Percentiles rank a stretch among this genome's conserved stretches.
These are phyloP conservation scores for Catocala nupta DNA, from an alignment of 2,888 invertebrate species.

Conservation along the genomic window DNA sequence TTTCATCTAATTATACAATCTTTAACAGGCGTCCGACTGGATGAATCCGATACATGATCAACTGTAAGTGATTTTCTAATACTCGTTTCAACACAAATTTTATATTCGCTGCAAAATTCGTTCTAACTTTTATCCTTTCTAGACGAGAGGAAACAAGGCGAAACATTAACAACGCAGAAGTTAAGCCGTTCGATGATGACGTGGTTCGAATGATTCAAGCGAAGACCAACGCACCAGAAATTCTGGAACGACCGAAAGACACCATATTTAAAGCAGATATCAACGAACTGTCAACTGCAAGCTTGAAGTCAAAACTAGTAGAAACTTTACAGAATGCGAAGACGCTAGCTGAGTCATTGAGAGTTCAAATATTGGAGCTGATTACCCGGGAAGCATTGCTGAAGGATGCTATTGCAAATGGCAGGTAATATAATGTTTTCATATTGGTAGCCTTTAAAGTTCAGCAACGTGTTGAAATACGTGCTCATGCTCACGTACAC, in stretches of 20 bases:
- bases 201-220: constrained; percentile 16
- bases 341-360: constrained; percentile 62
- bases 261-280: constrained; percentile 7
- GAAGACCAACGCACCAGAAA: constrained; percentile 12
- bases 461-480: no score
- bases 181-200: constrained; percentile 36
- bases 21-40: constrained; percentile 71
- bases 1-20: constrained; percentile 13
- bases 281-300: constrained; percentile 40
- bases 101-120: neutral
- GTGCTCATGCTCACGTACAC: no score
- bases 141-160: constrained; percentile 12
- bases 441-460: neutral
- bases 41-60: constrained; percentile 72
- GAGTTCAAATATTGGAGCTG: constrained; percentile 62
- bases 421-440: constrained; percentile 63
- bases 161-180: constrained; percentile 1
- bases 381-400: constrained; percentile 60
- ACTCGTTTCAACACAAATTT: neutral
- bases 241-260: constrained; percentile 8
- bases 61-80: constrained; percentile 62
- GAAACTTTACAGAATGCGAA: constrained; percentile 64
- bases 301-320: constrained; percentile 64
- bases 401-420: constrained; percentile 73
- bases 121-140: neutral